These are phyloP conservation scores for Gastrophryne carolinensis DNA, from an alignment of 2,797 vertebrate genomes.

Conservation along the genomic window DNA sequence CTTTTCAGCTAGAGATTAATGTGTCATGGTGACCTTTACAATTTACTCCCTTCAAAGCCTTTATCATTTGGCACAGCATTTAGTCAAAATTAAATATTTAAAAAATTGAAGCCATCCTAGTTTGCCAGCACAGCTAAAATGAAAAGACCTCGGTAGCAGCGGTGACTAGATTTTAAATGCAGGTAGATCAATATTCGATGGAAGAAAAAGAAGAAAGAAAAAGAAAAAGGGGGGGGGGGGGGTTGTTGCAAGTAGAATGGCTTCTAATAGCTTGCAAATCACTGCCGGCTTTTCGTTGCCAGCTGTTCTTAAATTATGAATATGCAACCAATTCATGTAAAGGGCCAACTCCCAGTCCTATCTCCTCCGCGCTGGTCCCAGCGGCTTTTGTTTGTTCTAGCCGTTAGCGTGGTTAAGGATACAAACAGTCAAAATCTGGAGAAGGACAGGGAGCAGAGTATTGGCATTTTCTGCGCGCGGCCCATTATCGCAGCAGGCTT, in stretches of 20 bases:
- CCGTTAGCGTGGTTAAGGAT: constrained; percentile 75
- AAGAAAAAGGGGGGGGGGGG: constrained; percentile 52
- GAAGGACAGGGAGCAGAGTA: constrained; percentile 75
- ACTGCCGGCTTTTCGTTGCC: constrained; percentile 72
- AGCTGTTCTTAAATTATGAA: constrained; percentile 86
- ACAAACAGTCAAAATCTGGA: constrained; percentile 79
- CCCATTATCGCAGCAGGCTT: constrained; percentile 80
- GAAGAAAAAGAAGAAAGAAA: constrained; percentile 57
- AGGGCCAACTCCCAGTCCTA: constrained; percentile 73
- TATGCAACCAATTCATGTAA: constrained; percentile 73
- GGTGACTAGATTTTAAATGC: constrained; percentile 89
- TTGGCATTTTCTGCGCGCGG: constrained; percentile 69
- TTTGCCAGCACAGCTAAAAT: constrained; percentile 88
- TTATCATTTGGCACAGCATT: constrained; percentile 73
- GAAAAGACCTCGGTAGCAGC: constrained; percentile 81
- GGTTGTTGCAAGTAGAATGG: constrained; percentile 67
- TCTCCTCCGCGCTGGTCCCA: constrained; percentile 72
- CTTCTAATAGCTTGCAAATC: constrained; percentile 74
- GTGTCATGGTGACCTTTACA: constrained; percentile 58
- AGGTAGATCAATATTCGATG: constrained; percentile 82
- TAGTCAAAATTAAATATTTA: constrained; percentile 85
- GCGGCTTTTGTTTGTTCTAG: constrained; percentile 68
- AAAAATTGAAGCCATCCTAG: constrained; percentile 76
- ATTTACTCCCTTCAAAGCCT: constrained; percentile 55
- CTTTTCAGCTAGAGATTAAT: constrained; percentile 45